Evolutionary conservation across 1,140 invertebrate species (phyloP), one percentile per base, ranked within the genome.

Genomic region (Drosophila carrolli): DNA sequence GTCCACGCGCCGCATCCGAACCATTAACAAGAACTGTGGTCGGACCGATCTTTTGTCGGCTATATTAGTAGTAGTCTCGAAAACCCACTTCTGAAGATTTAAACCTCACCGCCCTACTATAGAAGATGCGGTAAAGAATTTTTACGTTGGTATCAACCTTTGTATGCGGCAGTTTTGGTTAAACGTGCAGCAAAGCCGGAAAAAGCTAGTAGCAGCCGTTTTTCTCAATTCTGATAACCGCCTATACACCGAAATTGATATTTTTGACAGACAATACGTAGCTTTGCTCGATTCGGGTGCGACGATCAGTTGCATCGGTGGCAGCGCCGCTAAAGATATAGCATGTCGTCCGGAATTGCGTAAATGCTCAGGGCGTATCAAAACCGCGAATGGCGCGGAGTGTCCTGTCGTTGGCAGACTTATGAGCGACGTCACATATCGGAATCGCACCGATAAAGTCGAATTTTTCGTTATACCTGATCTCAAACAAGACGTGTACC

Each of bases 381-480:
- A 35, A 14, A 53, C 50, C 10, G 51, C 53, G 10, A 27, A 55
- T 38, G 19, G 40, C 5, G 38, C 53, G 2, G 16, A 16, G 11
- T 55, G 53, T 16, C n/a, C 3, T 1, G 53, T 55, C 11, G 38
- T 13, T 2, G 16, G 37, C 7, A 38, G 53, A 19, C 37, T 55
- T 7, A 19, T 23, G 6, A 16, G 19, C 4, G 16, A 40, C 4
- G 40, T 40, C 19, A 38, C 4, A 16, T 40, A 55, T 11, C 11
- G 16, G 1, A 38, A 19, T 5, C 53, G 16, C 2, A 40, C 11
- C 8, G 23, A 55, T 16, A 5, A 0, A 19, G 53, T 55, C 23
- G 37, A 27, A 16, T 40, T 55, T 13, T 40, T 55, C 11, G 9
- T 55, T 9, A 55, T 55, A n/a, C 53, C 53, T 0, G 37, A 55